Base-by-base conservation (phyloP, 2,113 vertebrate genomes). In the Chionis minor region DNA sequence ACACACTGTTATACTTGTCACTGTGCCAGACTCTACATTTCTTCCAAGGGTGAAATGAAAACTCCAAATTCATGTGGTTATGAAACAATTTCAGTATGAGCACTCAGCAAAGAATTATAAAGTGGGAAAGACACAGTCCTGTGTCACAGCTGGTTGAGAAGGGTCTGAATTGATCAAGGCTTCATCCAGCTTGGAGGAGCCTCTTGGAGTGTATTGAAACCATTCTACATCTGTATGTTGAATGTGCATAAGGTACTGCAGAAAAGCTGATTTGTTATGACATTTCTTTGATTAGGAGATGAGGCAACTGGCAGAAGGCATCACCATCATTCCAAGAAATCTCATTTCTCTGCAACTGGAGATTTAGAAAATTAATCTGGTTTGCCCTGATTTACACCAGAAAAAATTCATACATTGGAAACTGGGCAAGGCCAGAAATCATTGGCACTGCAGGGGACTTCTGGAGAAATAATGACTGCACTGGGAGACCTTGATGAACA, bases 1-100 rank as follows among this genome's bases (percentile, higher is more conserved):
- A 97, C 96, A 96, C 96, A 95, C 94, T 98, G 96, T 97, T 98
- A 97, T 96, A 94, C 94, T 98, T 98, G 98, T 97, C 97, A 83
- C 45, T 0, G 16, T 98, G 97, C 98, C 98, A 98, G 94, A 47
- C 92, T 94, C 97, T 90, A 97, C 97, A 97, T 98, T 97, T 98
- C 96, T 86, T 95, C 96, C 86, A 96, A 96, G 94, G 90, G 94
- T 96, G 70, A 98, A 98, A 98, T 97, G 97, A 97, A 98, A 97
- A 94, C 96, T 97, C 92, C 95, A 94, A 92, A 97, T 97, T 96
- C 97, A 97, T 97, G 94, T 91, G 97, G 97, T 98, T 98, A 96
- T 97, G 96, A 97, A 98, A 97, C 94, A 96, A 97, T 97, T 97
- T 96, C 81, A 96, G 88, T 94, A 32, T 86, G 97, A 98, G 88